Base-by-base conservation (phyloP, 2,113 vertebrate species). In the Dolichallabes microphthalmus region DNA sequence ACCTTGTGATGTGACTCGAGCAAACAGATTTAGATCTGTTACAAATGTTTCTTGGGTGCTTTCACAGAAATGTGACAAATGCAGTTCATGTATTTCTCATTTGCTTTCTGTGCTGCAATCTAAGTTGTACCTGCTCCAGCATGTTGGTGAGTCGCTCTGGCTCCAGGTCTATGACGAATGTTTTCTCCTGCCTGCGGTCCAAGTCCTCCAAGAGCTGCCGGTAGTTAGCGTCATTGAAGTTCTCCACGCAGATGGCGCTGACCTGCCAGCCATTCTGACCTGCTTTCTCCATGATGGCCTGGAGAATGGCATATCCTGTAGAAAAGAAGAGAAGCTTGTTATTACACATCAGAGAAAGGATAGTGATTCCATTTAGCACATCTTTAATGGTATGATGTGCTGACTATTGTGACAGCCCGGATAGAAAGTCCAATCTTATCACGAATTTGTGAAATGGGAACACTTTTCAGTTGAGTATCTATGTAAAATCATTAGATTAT, bases 251-350 rank as follows among this genome's bases (percentile, higher is more conserved):
- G 94, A 99, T 98, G 89, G 98, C 98, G 82, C 98, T 99, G 90
- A 99, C 96, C 92, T 99, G 98, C 98, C 98, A 99, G 93, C 97
- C 97, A 90, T 99, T 98, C 89, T 99, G 97, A 86, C 97, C 98
- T 0, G 98, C 98, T 94, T 98, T 98, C 94, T 99, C 98, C 98
- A 99, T 99, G 92, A 99, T 99, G 91, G 98, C 96, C 95, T 99
- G 98, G 93, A 99, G 96, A 94, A 99, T 98, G 57, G 98, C 95
- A 78, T 99, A 99, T 85, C 98, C 98, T 99, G 88, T 30, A 12
- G 35, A 17, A 80, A 17, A 84, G 30, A 2, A 45, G 84, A 6
- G 78, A 22, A 85, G 32, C 63, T 30, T 39, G 45, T 39, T 32
- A 57, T 35, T 13, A 76, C 15, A 35, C 30, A 17, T 61, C 39